Percentiles rank a stretch among this genome's conserved stretches.
Evolutionary conservation across 2,888 invertebrate species (phyloP).

Genomic region (Girardia tigrina): DNA sequence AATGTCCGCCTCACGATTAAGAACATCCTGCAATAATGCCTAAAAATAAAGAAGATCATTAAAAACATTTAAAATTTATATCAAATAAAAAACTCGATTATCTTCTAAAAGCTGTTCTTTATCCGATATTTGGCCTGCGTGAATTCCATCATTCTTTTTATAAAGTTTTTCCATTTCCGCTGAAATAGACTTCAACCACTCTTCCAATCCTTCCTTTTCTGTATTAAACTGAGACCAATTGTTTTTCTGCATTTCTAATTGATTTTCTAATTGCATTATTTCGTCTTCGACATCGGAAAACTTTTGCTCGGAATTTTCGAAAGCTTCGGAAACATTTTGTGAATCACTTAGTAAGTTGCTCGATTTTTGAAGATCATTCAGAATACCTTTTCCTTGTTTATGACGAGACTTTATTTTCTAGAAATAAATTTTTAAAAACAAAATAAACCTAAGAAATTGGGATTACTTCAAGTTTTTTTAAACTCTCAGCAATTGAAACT

Average conservation of each 20-base stretch:
- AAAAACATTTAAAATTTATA: background rate
- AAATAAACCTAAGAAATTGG: too few relatives aligned
- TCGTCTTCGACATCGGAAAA: conserved; percentile 1
- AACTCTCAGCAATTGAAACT: background rate
- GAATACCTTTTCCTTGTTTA: background rate
- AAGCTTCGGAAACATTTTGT: background rate
- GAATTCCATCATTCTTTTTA: background rate
- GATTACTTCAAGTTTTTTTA: background rate
- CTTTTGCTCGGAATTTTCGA: background rate
- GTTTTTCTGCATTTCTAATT: conserved; percentile 15
- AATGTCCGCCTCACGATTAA: background rate
- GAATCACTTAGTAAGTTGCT: background rate
- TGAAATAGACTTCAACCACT: background rate
- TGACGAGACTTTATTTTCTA: background rate
- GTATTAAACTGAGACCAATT: background rate
- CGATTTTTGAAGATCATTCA: background rate
- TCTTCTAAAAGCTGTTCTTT: background rate
- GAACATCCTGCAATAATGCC: background rate
- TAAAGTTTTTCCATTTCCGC: background rate
- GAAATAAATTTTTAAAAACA: background rate
- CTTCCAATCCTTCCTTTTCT: background rate
- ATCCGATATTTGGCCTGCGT: background rate
- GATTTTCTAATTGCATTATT: background rate
- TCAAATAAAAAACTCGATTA: background rate
- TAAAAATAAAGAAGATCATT: background rate